Conservation (phyloP, 2,888 invertebrate species). For the Trichopria drosophilae region DNA sequence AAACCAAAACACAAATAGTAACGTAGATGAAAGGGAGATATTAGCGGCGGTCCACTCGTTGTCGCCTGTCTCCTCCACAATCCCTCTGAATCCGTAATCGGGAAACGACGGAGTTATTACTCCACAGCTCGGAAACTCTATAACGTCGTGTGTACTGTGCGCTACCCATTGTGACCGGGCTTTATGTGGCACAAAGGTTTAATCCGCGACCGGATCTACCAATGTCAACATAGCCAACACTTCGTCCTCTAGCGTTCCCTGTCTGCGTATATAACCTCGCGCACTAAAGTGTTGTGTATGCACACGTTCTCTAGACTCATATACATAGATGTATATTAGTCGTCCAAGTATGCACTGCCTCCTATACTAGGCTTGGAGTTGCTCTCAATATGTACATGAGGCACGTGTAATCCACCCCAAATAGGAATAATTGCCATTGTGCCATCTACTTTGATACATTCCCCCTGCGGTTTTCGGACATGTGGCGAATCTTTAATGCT, state of each 20-base stretch:
- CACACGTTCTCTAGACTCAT: conserved; percentile 17
- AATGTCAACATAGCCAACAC: conserved; percentile 51
- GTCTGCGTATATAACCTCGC: conserved; percentile 12
- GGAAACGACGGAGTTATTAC: conserved; percentile 50
- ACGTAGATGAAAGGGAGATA: conserved; percentile 20
- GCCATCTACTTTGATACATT: conserved; percentile 41
- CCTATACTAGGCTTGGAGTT: conserved; percentile 7
- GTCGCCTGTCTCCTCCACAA: background rate
- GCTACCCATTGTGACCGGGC: conserved; percentile 40
- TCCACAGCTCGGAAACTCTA: conserved; percentile 16
- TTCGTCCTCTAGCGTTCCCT: background rate
- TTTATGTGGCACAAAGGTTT: conserved; percentile 50
- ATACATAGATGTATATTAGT: conserved; percentile 30
- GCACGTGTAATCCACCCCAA: conserved; percentile 52
- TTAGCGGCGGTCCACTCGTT: conserved; percentile 18
- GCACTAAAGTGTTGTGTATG: conserved; percentile 11
- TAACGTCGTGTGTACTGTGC: conserved; percentile 39
- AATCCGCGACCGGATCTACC: conserved; percentile 56
- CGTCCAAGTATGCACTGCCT: background rate
- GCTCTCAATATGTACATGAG: conserved; percentile 45
- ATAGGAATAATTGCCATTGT: conserved; percentile 53
- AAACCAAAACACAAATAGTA: conserved; percentile 12
- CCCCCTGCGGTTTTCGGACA: conserved; percentile 35
- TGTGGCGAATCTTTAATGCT: conserved; percentile 26
- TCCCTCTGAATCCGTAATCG: conserved; percentile 43